Conservation (phyloP, 2,113 vertebrate species). For the Butastur rufipennis region DNA sequence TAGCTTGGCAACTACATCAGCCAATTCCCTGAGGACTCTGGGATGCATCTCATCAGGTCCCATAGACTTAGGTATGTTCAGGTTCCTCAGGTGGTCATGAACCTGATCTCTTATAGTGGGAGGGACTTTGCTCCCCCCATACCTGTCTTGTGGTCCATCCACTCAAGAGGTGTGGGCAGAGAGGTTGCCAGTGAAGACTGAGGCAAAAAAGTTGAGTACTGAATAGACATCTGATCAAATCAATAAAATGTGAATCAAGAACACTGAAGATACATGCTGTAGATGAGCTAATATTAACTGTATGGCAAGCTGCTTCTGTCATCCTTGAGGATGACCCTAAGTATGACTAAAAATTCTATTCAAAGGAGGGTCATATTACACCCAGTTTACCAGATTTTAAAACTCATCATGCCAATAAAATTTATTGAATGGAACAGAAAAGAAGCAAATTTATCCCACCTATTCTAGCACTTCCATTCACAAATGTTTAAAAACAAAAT, state of each 20-base stretch:
- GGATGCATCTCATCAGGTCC: no score
- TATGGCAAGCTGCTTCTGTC: neutral
- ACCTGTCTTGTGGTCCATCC: neutral
- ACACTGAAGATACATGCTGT: neutral
- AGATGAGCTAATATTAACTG: neutral
- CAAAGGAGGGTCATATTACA: neutral
- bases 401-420: neutral
- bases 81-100: neutral
- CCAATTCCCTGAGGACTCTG: no score
- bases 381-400: neutral
- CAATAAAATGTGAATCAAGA: neutral
- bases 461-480: neutral
- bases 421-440: neutral
- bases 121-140: neutral
- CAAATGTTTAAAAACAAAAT: neutral
- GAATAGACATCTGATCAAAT: neutral
- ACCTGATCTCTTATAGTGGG: neutral
- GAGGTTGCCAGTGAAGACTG: neutral
- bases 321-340: neutral
- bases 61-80: neutral
- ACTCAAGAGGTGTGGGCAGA: neutral
- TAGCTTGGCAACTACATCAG: no score
- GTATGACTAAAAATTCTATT: neutral
- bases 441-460: neutral
- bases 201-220: neutral